Evolutionary conservation across 2,113 vertebrate genomes (phyloP).

Genomic region (Dipodomys stephensi): DNA sequence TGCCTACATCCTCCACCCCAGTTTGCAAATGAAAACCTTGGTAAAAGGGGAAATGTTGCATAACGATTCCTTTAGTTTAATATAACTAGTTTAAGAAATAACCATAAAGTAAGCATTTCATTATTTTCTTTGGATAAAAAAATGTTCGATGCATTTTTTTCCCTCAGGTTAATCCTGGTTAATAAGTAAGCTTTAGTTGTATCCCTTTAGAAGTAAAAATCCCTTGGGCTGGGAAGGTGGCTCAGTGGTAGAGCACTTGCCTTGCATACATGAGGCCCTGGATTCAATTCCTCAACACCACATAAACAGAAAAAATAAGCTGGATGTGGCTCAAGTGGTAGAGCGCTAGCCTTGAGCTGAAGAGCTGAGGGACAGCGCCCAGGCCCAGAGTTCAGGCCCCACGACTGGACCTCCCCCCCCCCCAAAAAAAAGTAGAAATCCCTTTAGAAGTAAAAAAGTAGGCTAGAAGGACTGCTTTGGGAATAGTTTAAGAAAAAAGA

Average conservation of each 20-base stretch:
- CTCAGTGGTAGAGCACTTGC: too few relatives aligned
- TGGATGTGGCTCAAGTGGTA: too few relatives aligned
- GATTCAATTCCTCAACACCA: too few relatives aligned
- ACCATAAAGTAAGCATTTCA: background rate
- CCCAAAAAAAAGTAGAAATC: too few relatives aligned
- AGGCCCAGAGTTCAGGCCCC: too few relatives aligned
- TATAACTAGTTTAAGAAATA: conserved; percentile 1
- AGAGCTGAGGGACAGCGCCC: too few relatives aligned
- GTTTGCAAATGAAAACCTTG: conserved; percentile 3
- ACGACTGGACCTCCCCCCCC: too few relatives aligned
- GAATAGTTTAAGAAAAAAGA: background rate
- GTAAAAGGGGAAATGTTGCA: background rate
- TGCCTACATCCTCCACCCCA: background rate
- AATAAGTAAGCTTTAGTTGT: background rate
- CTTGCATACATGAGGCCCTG: too few relatives aligned
- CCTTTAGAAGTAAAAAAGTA: background rate
- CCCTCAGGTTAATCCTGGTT: background rate
- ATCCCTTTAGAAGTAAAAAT: conserved; percentile 4
- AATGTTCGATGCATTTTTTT: background rate
- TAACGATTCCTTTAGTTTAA: background rate
- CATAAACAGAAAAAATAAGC: too few relatives aligned
- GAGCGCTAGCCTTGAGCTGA: too few relatives aligned
- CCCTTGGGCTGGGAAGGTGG: too few relatives aligned
- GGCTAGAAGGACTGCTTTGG: background rate
- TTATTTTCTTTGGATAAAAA: background rate